These are phyloP conservation scores for Archips xylosteana DNA, from an alignment of 2,888 invertebrate genomes.

Conservation along the genomic window DNA sequence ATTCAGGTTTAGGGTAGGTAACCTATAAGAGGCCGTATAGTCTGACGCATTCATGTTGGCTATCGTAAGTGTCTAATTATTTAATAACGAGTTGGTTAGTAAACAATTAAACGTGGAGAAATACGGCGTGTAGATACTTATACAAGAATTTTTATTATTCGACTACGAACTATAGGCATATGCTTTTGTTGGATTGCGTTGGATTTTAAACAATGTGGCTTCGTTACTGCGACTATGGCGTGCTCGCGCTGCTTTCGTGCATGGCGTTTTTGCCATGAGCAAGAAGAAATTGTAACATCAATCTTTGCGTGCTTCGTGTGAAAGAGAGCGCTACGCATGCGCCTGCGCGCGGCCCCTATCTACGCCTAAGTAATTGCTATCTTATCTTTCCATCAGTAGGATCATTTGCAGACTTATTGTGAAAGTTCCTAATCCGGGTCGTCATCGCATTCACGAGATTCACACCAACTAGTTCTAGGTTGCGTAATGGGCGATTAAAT, in stretches of 20 bases:
- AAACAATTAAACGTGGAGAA: not conserved
- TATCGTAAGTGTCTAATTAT: too few species aligned
- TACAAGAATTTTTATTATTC: not conserved
- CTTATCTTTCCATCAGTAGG: slow-evolving; percentile 30
- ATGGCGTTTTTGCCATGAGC: slow-evolving; percentile 40
- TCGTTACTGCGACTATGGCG: slow-evolving; percentile 5
- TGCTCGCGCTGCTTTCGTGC: slow-evolving; percentile 24
- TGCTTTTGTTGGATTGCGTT: not conserved
- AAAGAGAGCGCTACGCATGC: slow-evolving; percentile 37
- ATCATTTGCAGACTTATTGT: slow-evolving; percentile 32
- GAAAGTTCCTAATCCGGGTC: slow-evolving; percentile 40
- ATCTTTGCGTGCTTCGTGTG: slow-evolving; percentile 38
- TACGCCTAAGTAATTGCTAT: slow-evolving; percentile 22
- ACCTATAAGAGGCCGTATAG: too few species aligned
- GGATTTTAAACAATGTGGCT: not conserved
- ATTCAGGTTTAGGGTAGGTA: too few species aligned
- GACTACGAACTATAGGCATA: not conserved
- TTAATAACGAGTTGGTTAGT: too few species aligned
- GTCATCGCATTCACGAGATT: slow-evolving; percentile 21
- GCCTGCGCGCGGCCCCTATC: slow-evolving; percentile 14
- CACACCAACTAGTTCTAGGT: slow-evolving; percentile 15
- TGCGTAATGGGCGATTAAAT: slow-evolving; percentile 31
- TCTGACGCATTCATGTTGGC: too few species aligned
- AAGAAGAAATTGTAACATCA: slow-evolving; percentile 24
- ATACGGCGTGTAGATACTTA: not conserved